These are phyloP conservation scores for Aptenodytes forsteri DNA, from an alignment of 2,113 vertebrate species.

Conservation along the genomic window DNA sequence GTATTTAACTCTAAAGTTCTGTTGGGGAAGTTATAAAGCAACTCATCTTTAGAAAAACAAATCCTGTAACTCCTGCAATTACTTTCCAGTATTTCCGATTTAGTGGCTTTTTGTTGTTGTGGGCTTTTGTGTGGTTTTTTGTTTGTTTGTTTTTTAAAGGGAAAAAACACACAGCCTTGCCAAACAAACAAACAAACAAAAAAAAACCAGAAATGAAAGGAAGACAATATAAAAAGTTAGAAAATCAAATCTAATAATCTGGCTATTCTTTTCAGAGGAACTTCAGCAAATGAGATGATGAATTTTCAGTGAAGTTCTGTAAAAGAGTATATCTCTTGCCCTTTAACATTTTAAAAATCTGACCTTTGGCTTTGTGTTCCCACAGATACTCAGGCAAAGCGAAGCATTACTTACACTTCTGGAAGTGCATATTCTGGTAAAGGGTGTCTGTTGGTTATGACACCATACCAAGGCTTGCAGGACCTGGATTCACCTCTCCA, in stretches of 20 bases:
- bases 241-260: background rate
- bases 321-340: background rate
- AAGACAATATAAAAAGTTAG: fast-evolving
- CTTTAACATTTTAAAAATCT: background rate
- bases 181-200: background rate
- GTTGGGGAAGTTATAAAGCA: background rate
- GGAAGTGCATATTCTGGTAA: background rate
- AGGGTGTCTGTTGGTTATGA: background rate
- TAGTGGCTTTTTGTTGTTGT: background rate
- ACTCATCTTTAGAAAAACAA: background rate
- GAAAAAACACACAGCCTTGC: background rate
- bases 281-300: background rate
- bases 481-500: background rate
- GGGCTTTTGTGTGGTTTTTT: background rate
- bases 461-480: background rate
- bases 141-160: background rate
- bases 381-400: background rate
- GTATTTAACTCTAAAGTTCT: slow-evolving; percentile 1
- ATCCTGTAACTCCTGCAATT: background rate
- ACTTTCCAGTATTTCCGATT: background rate
- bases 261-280: background rate
- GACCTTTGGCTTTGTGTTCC: background rate
- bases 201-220: background rate
- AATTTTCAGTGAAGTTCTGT: background rate
- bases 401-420: background rate